These are phyloP conservation scores for Sepiola atlantica DNA, from an alignment of 2,888 invertebrate genomes.

Conservation along the genomic window DNA sequence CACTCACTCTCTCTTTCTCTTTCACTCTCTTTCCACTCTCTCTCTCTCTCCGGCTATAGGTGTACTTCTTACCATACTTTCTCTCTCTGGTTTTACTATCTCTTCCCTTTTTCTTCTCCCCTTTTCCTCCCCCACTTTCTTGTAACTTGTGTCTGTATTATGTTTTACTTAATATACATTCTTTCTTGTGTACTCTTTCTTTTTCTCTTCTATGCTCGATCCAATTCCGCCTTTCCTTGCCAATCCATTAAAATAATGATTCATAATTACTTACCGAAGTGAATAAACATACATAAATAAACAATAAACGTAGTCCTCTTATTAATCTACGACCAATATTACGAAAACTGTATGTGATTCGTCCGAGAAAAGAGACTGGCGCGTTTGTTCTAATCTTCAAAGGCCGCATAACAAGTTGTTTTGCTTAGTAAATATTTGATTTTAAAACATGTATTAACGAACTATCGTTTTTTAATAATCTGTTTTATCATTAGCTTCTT, in stretches of 20 bases:
- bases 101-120: background rate
- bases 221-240: background rate
- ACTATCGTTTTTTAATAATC: too few relatives aligned
- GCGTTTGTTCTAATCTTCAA: background rate
- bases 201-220: background rate
- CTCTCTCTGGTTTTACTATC: background rate
- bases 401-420: background rate
- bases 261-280: background rate
- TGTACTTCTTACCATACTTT: background rate
- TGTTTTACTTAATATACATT: background rate
- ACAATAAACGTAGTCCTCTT: background rate
- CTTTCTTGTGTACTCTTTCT: background rate
- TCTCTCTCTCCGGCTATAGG: too few relatives aligned
- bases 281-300: background rate
- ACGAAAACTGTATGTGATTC: background rate
- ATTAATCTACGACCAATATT: background rate
- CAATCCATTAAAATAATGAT: background rate
- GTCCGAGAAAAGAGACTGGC: background rate
- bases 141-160: background rate
- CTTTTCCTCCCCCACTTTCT: background rate
- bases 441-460: too few relatives aligned
- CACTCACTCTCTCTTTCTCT: background rate
- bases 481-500: too few relatives aligned
- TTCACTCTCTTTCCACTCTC: background rate
- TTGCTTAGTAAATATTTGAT: slow-evolving; percentile 32